Conservation (phyloP, 2,113 vertebrate species). For the Cyprinodon tularosa region DNA sequence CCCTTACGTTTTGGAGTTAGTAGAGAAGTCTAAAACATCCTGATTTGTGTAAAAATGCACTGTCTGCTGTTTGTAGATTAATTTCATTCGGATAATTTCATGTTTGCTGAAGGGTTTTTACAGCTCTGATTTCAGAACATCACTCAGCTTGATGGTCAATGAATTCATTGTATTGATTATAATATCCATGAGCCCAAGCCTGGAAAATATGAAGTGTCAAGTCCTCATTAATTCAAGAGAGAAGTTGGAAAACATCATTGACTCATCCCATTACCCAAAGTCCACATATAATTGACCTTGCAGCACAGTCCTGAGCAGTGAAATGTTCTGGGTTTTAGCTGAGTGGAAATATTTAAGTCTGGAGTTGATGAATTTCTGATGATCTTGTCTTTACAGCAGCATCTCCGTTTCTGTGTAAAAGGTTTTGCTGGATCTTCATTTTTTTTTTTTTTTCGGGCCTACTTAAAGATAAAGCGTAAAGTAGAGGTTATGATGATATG, state of each 20-base stretch:
- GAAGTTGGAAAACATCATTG: constrained; percentile 69
- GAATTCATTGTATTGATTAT: constrained; percentile 74
- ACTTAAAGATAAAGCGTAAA: constrained; percentile 56
- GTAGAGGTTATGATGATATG: constrained; percentile 45
- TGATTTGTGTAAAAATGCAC: constrained; percentile 37
- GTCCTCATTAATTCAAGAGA: constrained; percentile 70
- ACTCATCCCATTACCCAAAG: constrained; percentile 71
- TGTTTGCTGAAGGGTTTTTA: constrained; percentile 67
- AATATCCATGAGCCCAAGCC: constrained; percentile 46
- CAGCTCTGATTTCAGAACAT: constrained; percentile 54
- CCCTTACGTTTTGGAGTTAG: neutral
- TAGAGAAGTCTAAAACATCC: constrained; percentile 15
- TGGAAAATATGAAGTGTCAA: constrained; percentile 73
- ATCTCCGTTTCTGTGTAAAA: constrained; percentile 30
- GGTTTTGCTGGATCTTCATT: constrained; percentile 44
- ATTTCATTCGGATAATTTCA: constrained; percentile 60
- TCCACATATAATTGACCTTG: constrained; percentile 71
- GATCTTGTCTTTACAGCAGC: constrained; percentile 18
- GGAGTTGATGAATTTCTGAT: constrained; percentile 11
- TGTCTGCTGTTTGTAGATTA: constrained; percentile 61
- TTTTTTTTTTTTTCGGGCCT: constrained; percentile 41
- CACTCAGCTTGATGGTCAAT: constrained; percentile 68
- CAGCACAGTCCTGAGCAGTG: constrained; percentile 55
- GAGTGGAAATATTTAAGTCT: neutral
- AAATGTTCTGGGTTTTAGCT: constrained; percentile 43